Conservation (phyloP, 2,888 invertebrate species). For the Drosophila eohydei region DNA sequence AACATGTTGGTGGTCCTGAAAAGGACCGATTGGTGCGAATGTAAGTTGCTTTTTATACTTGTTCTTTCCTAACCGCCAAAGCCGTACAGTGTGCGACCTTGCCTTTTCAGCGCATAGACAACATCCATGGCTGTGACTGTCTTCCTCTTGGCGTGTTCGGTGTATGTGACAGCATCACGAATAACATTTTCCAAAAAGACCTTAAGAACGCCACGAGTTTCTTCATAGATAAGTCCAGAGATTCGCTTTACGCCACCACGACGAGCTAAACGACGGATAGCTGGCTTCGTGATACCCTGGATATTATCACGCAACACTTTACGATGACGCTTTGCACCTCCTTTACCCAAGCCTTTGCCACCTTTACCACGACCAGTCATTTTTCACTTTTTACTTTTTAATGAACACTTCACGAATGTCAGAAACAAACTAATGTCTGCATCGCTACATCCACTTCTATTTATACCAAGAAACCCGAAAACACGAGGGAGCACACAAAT, state of each 20-base stretch:
- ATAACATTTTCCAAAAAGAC: slow-evolving; percentile 89
- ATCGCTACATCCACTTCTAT: background rate
- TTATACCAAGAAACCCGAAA: slow-evolving; percentile 5
- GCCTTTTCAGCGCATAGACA: slow-evolving; percentile 91
- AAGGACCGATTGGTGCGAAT: slow-evolving; percentile 34
- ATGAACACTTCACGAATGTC: slow-evolving; percentile 79
- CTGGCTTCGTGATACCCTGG: slow-evolving; percentile 87
- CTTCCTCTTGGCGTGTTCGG: slow-evolving; percentile 23
- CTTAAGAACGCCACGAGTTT: slow-evolving; percentile 91
- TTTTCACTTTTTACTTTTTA: slow-evolving; percentile 87
- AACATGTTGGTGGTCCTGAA: slow-evolving; percentile 29
- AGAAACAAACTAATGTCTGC: background rate
- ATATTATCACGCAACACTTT: slow-evolving; percentile 93
- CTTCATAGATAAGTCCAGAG: slow-evolving; percentile 91
- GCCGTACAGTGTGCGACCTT: slow-evolving; percentile 89
- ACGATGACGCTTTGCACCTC: slow-evolving; percentile 93
- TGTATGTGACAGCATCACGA: slow-evolving; percentile 86
- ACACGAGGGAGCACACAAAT: background rate
- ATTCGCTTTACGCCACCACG: slow-evolving; percentile 90
- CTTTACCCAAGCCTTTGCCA: slow-evolving; percentile 91
- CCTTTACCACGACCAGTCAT: slow-evolving; percentile 94
- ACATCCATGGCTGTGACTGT: slow-evolving; percentile 83
- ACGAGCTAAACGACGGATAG: slow-evolving; percentile 90
- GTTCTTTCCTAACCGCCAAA: slow-evolving; percentile 26
- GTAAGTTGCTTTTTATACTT: background rate